These are phyloP conservation scores for Hybos culiciformis DNA, from an alignment of 2,888 invertebrate species.

Conservation along the genomic window DNA sequence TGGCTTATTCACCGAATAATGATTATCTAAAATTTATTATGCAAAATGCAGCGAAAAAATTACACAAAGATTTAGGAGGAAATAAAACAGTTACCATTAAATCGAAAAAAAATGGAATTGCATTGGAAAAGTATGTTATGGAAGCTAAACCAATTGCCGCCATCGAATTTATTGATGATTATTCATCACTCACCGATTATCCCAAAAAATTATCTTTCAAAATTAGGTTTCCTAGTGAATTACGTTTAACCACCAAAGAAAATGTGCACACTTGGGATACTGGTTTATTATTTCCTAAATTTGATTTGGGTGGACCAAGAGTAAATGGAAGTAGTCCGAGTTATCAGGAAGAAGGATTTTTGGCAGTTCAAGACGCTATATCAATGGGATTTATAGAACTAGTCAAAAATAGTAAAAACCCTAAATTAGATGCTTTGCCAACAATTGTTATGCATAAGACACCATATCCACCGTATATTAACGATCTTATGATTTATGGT, in stretches of 20 bases:
- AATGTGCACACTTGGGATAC: slow-evolving; percentile 46
- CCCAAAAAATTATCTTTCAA: slow-evolving; percentile 40
- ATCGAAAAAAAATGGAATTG: slow-evolving; percentile 12
- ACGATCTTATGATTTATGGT: slow-evolving; percentile 51
- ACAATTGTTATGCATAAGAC: slow-evolving; percentile 39
- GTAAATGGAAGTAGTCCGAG: slow-evolving; percentile 42
- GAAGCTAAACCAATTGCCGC: slow-evolving; percentile 34
- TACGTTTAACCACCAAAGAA: slow-evolving; percentile 31
- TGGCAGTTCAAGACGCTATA: slow-evolving; percentile 47
- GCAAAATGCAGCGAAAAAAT: slow-evolving; percentile 16
- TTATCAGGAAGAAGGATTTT: slow-evolving; percentile 45
- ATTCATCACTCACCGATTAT: slow-evolving; percentile 26
- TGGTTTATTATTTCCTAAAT: slow-evolving; percentile 46
- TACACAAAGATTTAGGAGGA: too few relatives aligned
- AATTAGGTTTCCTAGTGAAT: slow-evolving; percentile 52
- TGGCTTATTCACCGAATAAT: slow-evolving; percentile 40
- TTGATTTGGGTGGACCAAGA: slow-evolving; percentile 41
- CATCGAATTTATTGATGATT: slow-evolving; percentile 43
- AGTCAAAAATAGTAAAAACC: slow-evolving; percentile 8
- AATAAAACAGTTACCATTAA: slow-evolving; percentile 13
- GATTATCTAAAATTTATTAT: slow-evolving; percentile 33
- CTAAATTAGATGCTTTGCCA: slow-evolving; percentile 17
- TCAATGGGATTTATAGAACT: slow-evolving; percentile 37
- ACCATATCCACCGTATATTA: slow-evolving; percentile 57
- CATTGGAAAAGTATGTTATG: slow-evolving; percentile 3